Conservation (phyloP, 1,140 invertebrate species). For the Lucilia sericata region DNA sequence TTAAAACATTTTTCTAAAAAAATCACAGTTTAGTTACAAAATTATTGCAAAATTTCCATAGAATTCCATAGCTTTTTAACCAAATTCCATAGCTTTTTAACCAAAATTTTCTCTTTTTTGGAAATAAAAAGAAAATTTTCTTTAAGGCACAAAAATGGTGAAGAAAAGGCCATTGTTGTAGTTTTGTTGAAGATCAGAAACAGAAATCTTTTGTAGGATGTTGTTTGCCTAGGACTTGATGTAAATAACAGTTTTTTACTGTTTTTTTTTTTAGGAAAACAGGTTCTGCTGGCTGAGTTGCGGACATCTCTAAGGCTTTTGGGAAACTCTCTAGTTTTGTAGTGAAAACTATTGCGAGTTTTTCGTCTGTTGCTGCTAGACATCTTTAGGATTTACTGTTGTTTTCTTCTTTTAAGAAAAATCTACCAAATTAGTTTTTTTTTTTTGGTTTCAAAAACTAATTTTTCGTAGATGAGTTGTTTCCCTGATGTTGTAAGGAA, state of each 20-base stretch:
- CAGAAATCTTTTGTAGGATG: not conserved
- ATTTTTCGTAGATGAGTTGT: conserved; percentile 33
- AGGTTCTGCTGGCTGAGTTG: no score
- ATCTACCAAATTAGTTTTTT: conserved; percentile 26
- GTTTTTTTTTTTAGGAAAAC: no score
- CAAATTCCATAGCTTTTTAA: conserved; percentile 14
- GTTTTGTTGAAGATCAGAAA: no score
- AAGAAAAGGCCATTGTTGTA: no score
- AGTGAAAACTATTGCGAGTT: not conserved
- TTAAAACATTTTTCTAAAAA: not conserved
- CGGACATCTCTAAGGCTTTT: not conserved
- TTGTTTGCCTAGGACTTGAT: no score
- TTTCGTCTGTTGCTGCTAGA: not conserved
- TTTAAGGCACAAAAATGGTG: no score
- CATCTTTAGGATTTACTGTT: not conserved
- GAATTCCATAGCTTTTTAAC: no score
- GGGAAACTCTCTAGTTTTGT: not conserved
- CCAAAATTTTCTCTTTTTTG: not conserved
- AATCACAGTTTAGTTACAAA: conserved; percentile 25
- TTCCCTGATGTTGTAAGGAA: not conserved
- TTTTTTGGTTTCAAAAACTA: not conserved
- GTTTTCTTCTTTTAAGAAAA: not conserved
- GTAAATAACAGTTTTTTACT: no score
- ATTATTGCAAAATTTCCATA: not conserved
- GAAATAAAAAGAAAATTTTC: no score